Base-by-base conservation (phyloP, 2,113 vertebrate genomes). In the Podocnemis expansa region DNA sequence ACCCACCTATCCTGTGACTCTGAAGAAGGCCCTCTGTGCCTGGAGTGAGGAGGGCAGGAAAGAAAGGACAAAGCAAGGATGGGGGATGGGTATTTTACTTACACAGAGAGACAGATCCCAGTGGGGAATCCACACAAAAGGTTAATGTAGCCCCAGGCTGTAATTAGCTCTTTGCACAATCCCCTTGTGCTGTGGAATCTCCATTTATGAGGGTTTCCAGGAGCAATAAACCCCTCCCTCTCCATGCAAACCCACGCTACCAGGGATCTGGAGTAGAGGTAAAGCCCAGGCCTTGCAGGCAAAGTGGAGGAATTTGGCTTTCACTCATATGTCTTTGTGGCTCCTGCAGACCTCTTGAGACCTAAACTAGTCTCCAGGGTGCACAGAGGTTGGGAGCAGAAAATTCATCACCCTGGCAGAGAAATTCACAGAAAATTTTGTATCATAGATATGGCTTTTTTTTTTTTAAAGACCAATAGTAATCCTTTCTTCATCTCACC, bases 121-220 rank as follows among this genome's bases (percentile, higher is more conserved):
- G 94, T 91, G 93, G 96, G 97, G 93, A 96, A 12, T 90, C 91
- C 93, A 90, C 94, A 91, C 86, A 96, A 97, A 96, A 97, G 97
- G 97, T 96, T 97, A 96, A 95, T 89, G 96, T 91, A 96, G 97
- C 97, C 97, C 93, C 95, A 97, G 97, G 97, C 96, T 97, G 90
- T 97, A 96, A 97, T 97, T 97, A 97, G 96, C 95, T 95, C 93
- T 97, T 94, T 96, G 95, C 94, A 97, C 96, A 97, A 95, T 93
- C 93, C 63, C 93, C 90, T 93, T 94, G 96, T 97, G 96, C 96
- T 96, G 95, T 97, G 94, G 96, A 97, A 96, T 97, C 93, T 96
- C 94, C 90, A 87, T 97, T 97, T 94, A 95, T 94, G 95, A 96
- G 87, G 91, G 56, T 91, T 96, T 95, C 54, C 92, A 90, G 96